Evolutionary conservation across 2,113 vertebrate species (phyloP).

Genomic region (Notarius lentiginosus): DNA sequence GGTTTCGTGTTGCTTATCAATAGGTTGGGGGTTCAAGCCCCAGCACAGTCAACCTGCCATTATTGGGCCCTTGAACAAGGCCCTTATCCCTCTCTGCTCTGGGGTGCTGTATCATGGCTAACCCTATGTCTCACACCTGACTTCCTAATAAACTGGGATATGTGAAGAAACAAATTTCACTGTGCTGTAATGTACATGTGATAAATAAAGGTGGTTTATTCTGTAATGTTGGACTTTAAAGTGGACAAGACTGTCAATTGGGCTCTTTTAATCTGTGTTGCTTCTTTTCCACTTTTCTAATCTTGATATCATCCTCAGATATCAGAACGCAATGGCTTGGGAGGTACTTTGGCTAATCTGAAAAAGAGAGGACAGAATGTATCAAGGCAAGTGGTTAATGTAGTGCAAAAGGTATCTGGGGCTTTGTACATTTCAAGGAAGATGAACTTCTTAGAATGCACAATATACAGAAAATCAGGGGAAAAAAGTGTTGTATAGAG

Average conservation of each 20-base stretch:
- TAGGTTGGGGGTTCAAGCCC: too few relatives aligned
- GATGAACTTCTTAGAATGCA: background rate
- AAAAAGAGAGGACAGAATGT: background rate
- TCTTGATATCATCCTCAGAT: background rate
- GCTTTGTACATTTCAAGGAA: background rate
- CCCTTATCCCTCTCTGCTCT: too few relatives aligned
- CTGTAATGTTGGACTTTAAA: background rate
- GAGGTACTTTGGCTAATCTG: background rate
- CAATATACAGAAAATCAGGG: background rate
- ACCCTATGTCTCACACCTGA: too few relatives aligned
- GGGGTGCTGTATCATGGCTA: too few relatives aligned
- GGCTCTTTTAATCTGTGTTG: background rate
- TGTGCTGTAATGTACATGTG: too few relatives aligned
- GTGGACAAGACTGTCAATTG: background rate
- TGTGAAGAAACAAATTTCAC: too few relatives aligned
- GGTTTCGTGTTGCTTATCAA: too few relatives aligned
- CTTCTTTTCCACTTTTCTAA: background rate
- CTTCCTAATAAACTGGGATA: too few relatives aligned
- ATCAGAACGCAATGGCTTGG: background rate
- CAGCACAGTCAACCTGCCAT: too few relatives aligned
- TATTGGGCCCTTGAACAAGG: too few relatives aligned
- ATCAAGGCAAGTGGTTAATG: background rate
- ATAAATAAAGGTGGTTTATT: too few relatives aligned
- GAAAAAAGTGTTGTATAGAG: background rate
- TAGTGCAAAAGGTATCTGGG: background rate